These are phyloP conservation scores for Sphinx pinastri DNA, from an alignment of 2,888 invertebrate species.

Conservation along the genomic window DNA sequence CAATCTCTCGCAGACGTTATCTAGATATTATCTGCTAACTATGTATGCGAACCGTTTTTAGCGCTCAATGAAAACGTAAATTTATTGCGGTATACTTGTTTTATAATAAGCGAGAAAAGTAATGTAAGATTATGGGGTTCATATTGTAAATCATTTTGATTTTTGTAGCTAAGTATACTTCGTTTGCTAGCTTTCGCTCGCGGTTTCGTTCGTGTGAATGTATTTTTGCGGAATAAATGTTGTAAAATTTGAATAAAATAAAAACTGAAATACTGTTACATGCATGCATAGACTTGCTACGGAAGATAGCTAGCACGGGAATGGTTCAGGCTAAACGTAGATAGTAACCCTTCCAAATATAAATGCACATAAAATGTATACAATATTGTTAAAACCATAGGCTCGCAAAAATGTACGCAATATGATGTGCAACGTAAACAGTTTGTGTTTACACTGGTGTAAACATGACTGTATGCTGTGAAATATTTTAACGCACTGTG, in stretches of 20 bases:
- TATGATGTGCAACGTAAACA: slow-evolving; percentile 13
- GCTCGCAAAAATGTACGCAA: neutral
- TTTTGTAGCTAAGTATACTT: neutral
- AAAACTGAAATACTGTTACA: too few relatives aligned
- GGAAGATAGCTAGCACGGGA: too few relatives aligned
- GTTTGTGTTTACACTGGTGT: neutral
- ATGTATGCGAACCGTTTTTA: neutral
- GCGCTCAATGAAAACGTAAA: neutral
- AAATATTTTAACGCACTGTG: neutral
- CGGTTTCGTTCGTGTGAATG: too few relatives aligned
- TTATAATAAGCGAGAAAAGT: neutral
- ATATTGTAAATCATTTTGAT: slow-evolving; percentile 1
- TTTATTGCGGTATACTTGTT: neutral
- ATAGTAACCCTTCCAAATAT: neutral
- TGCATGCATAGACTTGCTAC: too few relatives aligned
- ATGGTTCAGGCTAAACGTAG: too few relatives aligned
- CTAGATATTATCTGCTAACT: slow-evolving; percentile 5
- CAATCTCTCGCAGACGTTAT: neutral
- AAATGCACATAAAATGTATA: neutral
- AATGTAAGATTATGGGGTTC: neutral
- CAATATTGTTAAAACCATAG: slow-evolving; percentile 15
- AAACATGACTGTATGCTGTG: neutral
- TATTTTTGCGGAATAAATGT: too few relatives aligned
- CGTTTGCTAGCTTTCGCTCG: too few relatives aligned
- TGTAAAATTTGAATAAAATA: too few relatives aligned